These are phyloP conservation scores for Empidonax traillii DNA, from an alignment of 2,113 vertebrate genomes.

Conservation along the genomic window DNA sequence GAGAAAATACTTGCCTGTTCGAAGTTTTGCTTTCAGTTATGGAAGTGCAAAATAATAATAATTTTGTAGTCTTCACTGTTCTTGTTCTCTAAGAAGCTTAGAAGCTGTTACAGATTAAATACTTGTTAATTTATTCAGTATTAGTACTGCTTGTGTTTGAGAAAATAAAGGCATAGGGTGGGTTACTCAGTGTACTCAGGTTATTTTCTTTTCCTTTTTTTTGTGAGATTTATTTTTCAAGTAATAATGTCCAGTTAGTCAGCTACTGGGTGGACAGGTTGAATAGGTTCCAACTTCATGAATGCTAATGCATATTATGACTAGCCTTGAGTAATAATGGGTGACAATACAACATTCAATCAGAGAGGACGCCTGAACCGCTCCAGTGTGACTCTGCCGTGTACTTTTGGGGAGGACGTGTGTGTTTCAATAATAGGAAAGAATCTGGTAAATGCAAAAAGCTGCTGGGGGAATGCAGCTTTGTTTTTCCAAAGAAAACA, in stretches of 20 bases:
- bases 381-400: not conserved
- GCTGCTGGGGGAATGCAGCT: not conserved
- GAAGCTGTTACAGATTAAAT: not conserved
- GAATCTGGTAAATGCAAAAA: not conserved
- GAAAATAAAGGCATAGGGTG: not conserved
- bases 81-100: not conserved
- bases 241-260: conserved; percentile 7
- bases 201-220: conserved; percentile 3
- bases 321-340: conserved; percentile 22
- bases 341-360: not conserved
- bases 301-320: conserved; percentile 11
- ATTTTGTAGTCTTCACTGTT: not conserved
- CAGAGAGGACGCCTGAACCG: not conserved
- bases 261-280: conserved; percentile 24
- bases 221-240: not conserved
- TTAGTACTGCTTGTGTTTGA: not conserved
- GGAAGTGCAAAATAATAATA: not conserved
- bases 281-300: not conserved
- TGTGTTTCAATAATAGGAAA: not conserved
- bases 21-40: not conserved
- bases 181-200: not conserved
- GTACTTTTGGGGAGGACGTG: not conserved
- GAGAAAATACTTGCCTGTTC: not conserved
- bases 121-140: not conserved
- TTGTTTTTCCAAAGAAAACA: not conserved